phyloP scores from a whole-genome alignment of 2,797 vertebrate genomes.

The Micrastur ruficollis region DNA sequence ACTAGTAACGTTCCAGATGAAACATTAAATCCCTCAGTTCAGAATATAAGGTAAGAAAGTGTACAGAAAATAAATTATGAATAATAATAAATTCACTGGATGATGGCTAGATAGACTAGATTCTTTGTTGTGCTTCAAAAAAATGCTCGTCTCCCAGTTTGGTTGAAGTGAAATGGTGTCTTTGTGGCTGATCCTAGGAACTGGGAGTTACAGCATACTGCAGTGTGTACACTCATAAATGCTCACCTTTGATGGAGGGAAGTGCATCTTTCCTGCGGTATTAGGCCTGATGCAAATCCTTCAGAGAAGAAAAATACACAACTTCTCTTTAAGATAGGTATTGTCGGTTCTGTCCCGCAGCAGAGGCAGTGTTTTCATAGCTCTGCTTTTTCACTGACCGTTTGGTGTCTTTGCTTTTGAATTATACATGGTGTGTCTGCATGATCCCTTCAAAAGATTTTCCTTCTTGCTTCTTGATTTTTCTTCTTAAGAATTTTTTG shows the following conservation, averaged over 20 bases:
- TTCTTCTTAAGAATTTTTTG: neutral
- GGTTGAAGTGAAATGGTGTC: neutral
- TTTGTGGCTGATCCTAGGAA: neutral
- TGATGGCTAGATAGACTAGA: neutral
- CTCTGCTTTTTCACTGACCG: neutral
- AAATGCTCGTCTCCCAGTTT: neutral
- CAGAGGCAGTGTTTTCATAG: neutral
- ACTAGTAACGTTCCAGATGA: conserved; percentile 72
- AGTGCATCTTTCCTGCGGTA: neutral
- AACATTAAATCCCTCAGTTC: conserved; percentile 60
- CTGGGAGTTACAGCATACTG: neutral
- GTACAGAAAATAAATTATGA: neutral
- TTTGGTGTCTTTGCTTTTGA: neutral
- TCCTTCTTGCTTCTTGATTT: neutral
- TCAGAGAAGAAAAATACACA: neutral
- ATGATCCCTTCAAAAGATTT: neutral
- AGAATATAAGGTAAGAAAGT: conserved; percentile 76
- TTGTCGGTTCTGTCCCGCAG: neutral
- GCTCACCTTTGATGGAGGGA: neutral
- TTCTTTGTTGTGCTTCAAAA: neutral
- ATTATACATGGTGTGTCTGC: neutral
- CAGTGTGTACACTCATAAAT: rapidly evolving
- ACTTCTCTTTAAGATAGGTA: neutral
- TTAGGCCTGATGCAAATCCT: neutral
- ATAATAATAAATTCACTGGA: neutral